Evolutionary conservation across 2,113 vertebrate species (phyloP), one percentile per base, ranked within the genome.

Genomic region (Gallinago undulata): DNA sequence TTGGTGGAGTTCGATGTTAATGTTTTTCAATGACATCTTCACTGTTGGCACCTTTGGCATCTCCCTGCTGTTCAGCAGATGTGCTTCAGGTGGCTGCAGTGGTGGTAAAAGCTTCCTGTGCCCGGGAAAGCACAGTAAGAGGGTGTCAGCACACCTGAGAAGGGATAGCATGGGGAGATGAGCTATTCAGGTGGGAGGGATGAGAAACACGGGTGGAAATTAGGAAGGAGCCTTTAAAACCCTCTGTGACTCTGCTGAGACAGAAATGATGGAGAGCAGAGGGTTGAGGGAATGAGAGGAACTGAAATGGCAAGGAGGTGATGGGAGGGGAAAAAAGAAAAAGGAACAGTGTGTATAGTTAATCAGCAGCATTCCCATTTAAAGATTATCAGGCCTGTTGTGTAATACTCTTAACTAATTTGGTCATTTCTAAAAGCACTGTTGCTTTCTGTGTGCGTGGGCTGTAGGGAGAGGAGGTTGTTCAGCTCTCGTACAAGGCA

Each of bases 41-140:
- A 41, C 43, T 33, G 30, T n/a, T 55, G 31, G 57, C 31, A 78
- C 51, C 79, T 72, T 28, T 63, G 37, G 25, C 28, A 43, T 43
- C 16, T 47, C 23, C 23, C 57, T 59, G 4, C 39, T 51, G 55
- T 39, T 30, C 12, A 35, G 48, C 24, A 39, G 39, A 25, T 0
- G 1, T 6, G 17, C 30, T 81, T 35, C 37, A 31, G 66, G 50
- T 39, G 43, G 10, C 16, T 37, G 16, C 5, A 56, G 2, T 8
- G 43, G 23, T 39, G 69, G 59, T 41, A 41, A 41, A 67, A 82
- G 13, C 51, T 84, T 13, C 48, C 64, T 1, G 3, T 1, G 31
- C 41, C 51, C 10, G 11, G 86, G 50, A 41, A n/a, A 41, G 23
- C 1, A 1, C 0, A 0, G 39, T 19, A 57, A 63, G 15, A 31